Base-by-base conservation (phyloP, 2,797 vertebrate genomes). In the Rhynchonycteris naso region DNA sequence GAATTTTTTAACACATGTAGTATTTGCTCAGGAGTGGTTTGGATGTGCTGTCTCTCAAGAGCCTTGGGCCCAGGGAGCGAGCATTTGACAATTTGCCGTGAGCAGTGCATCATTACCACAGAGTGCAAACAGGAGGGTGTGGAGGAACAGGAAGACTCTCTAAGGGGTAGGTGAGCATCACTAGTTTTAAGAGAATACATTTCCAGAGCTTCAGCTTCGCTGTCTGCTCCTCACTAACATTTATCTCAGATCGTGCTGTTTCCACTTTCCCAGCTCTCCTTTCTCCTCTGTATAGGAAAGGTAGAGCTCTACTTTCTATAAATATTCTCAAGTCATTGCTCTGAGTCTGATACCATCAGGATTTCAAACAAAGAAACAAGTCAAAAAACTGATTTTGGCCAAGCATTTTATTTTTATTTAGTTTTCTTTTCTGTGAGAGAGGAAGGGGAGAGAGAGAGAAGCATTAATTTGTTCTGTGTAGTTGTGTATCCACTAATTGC, bases 1-100 rank as follows among this genome's bases (percentile, higher is more conserved):
- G 63, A 93, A 91, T 68, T 93, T 88, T 88, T 38, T 21, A 79
- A 80, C 16, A 91, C 79, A 7, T 16, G 78, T 52, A 65, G 65
- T 90, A 87, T 84, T 90, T 83, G 28, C 76, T 65, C 79, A 47
- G 52, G 58, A 47, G 7, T 59, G n/a, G 7, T 81, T 93, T 89
- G 35, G 26, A 82, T 86, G 89, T 89, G 58, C 65, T 88, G 1
- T 90, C 16, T 72, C 50, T 78, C 19, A 24, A 80, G 90, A 59
- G 22, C 52, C 26, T 47, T 61, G 54, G 15, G 24, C 68, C 11
- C 21, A 69, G 38, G 56, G 30, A 88, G 14, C 86, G 69, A 28
- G 21, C 9, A 8, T 54, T 47, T 63, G 80, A 28, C 80, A 84
- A 24, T 88, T 83, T 84, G n/a, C 19, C 63, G 13, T 26, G 35